Conservation (phyloP, 2,888 invertebrate species). For the Sericinus montela region DNA sequence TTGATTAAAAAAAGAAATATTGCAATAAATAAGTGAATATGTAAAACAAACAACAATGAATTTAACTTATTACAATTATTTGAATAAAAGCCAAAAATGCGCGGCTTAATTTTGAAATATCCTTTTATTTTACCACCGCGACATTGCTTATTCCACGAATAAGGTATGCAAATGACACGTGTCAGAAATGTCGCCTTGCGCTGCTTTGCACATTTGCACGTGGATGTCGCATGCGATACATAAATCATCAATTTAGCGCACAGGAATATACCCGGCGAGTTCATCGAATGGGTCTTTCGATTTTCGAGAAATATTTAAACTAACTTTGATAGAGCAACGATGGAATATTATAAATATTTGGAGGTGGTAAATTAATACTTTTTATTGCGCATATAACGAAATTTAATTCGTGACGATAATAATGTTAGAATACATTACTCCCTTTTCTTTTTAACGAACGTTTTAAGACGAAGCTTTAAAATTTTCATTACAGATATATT, state of each 20-base stretch:
- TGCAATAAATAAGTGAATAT: too few species aligned
- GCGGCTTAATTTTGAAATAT: constrained; percentile 2
- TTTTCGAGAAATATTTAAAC: constrained; percentile 49
- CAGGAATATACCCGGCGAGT: constrained; percentile 44
- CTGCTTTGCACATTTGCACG: constrained; percentile 31
- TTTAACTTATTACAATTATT: too few species aligned
- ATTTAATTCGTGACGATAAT: too few species aligned
- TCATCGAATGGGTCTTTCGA: constrained; percentile 56
- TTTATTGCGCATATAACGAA: too few species aligned
- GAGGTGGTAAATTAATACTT: constrained; percentile 23
- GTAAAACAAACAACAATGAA: too few species aligned
- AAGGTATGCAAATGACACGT: constrained; percentile 20
- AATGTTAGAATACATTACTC: too few species aligned
- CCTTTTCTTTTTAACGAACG: too few species aligned
- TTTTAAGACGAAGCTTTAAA: too few species aligned
- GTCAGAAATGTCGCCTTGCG: constrained; percentile 26
- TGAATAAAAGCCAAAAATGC: neutral
- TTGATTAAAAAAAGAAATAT: too few species aligned
- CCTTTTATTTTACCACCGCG: constrained; percentile 1
- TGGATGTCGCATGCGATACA: constrained; percentile 39
- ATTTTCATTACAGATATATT: too few species aligned
- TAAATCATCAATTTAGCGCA: constrained; percentile 68
- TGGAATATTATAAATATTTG: constrained; percentile 12
- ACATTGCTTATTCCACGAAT: constrained; percentile 16
- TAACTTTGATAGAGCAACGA: constrained; percentile 25